Percentiles rank a stretch among this genome's conserved stretches.
Conservation (phyloP, 2,113 vertebrate genomes). For the Hyperopisus bebe region DNA sequence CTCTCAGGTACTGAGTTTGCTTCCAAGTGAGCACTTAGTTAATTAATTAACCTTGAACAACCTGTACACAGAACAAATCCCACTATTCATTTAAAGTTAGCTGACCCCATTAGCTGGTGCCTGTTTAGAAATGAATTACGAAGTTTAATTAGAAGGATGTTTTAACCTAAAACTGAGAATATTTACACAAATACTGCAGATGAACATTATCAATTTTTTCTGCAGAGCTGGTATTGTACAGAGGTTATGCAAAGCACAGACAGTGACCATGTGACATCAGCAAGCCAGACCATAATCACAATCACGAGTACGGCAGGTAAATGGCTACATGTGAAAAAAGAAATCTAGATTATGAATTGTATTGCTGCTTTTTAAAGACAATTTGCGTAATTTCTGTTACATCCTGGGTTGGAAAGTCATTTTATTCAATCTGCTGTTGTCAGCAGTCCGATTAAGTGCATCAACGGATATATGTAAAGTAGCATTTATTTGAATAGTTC, state of each 20-base stretch:
- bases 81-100: neutral
- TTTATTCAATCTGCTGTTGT: neutral
- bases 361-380: neutral
- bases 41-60: neutral
- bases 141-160: neutral
- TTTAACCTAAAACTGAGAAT: neutral
- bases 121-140: neutral
- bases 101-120: neutral
- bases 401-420: neutral
- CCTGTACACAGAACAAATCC: neutral
- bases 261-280: neutral
- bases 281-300: neutral
- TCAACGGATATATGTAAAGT: neutral
- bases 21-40: neutral
- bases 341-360: neutral
- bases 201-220: neutral
- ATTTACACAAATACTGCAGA: neutral
- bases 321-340: neutral
- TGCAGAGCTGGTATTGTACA: neutral
- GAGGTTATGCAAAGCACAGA: neutral
- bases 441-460: neutral
- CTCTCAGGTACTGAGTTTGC: neutral
- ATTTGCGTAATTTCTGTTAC: neutral
- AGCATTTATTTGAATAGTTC: neutral
- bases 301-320: neutral